Evolutionary conservation across 2,113 vertebrate species (phyloP).

Genomic region (Neolamprologus tretocephalus): DNA sequence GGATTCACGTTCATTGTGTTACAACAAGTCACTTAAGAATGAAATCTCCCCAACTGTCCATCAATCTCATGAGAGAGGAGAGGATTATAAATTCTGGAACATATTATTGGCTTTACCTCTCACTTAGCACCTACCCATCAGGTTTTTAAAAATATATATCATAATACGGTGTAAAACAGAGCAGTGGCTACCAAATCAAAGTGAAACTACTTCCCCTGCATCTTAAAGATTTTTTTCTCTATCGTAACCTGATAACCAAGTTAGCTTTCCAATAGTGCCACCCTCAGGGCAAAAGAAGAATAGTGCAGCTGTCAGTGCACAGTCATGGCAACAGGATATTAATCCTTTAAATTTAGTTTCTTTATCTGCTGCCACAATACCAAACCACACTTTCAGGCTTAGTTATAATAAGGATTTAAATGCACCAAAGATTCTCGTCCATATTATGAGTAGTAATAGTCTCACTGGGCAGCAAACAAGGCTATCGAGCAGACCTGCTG

Average conservation of each 20-base stretch:
- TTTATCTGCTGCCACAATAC: neutral
- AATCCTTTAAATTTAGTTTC: neutral
- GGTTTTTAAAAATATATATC: neutral
- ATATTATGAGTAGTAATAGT: neutral
- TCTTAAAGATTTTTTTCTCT: neutral
- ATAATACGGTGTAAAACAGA: neutral
- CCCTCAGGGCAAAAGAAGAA: constrained; percentile 6
- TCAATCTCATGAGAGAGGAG: neutral
- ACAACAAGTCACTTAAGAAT: neutral
- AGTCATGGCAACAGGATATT: neutral
- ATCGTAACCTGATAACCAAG: neutral
- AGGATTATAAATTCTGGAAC: neutral
- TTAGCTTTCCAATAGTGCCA: constrained; percentile 2
- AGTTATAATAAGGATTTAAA: neutral
- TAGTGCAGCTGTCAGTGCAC: neutral
- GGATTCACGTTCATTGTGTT: neutral
- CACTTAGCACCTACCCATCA: neutral
- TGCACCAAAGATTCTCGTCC: neutral
- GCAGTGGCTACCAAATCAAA: neutral
- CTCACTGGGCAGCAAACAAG: neutral
- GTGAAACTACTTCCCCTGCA: neutral
- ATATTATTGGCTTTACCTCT: neutral
- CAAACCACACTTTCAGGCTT: neutral
- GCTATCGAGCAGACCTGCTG: neutral
- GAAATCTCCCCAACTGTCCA: neutral